Evolutionary conservation across 2,113 vertebrate genomes (phyloP).

Genomic region (Perognathus longimembris): DNA sequence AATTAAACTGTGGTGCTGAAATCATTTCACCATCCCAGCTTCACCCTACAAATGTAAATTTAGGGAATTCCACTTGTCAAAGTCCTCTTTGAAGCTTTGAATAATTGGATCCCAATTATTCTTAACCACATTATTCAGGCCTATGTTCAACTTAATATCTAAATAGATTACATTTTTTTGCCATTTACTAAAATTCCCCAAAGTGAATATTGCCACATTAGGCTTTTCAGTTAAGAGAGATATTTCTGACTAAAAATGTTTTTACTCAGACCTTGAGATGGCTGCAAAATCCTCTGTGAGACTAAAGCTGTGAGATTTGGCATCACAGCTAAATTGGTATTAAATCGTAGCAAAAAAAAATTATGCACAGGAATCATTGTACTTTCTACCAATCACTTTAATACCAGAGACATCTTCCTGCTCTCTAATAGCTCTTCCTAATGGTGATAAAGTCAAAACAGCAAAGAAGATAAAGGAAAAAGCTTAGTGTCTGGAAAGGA

Average conservation of each 20-base stretch:
- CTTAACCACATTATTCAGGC: constrained; percentile 81
- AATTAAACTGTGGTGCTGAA: constrained; percentile 78
- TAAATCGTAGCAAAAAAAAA: constrained; percentile 59
- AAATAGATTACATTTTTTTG: constrained; percentile 78
- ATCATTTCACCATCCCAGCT: constrained; percentile 71
- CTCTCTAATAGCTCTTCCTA: constrained; percentile 57
- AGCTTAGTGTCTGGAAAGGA: constrained; percentile 10
- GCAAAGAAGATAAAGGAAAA: constrained; percentile 44
- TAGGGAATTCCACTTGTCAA: constrained; percentile 83
- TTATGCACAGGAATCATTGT: constrained; percentile 16
- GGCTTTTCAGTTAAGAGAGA: constrained; percentile 74
- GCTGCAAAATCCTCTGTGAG: constrained; percentile 67
- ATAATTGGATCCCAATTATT: constrained; percentile 83
- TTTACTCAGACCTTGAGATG: constrained; percentile 69
- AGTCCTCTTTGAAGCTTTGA: constrained; percentile 78
- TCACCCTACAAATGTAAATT: constrained; percentile 80
- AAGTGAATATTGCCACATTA: constrained; percentile 79
- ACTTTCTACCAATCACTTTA: constrained; percentile 52
- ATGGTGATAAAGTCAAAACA: constrained; percentile 73
- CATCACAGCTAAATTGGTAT: constrained; percentile 57
- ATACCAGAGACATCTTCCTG: constrained; percentile 47
- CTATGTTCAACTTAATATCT: constrained; percentile 81
- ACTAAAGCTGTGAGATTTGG: constrained; percentile 66
- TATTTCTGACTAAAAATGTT: constrained; percentile 80
- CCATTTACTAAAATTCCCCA: constrained; percentile 79